Base-by-base conservation (phyloP, 2,888 invertebrate species). In the Ennomos quercinarius region DNA sequence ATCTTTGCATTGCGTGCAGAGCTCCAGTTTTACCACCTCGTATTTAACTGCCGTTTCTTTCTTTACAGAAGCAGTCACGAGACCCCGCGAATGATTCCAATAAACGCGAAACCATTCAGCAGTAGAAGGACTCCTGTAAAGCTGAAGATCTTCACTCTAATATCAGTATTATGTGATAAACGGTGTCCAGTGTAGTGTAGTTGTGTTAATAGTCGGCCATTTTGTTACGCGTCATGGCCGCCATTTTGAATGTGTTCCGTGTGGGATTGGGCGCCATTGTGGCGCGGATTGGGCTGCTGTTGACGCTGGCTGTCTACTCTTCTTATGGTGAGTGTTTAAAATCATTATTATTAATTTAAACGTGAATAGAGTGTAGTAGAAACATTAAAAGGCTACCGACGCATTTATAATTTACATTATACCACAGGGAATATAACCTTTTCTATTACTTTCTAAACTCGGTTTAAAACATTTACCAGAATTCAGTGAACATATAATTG, bases 131-230 rank as follows among this genome's bases (percentile, higher is more conserved):
- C 76, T 72, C 72, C 70, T 57, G 57, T 72, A 42, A 73, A 67
- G 64, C 65, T 59, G 65, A 78, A 78, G 78, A 71, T 72, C 68
- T 67, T 54, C 49, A 70, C 56, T 50, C 66, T 62, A 71, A 72
- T 64, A 72, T 74, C 76, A 77, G 69, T 85, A 88, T 84, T 85
- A 90, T 91, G 91, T 91, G 89, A 89, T 81, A 83, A 52, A 73
- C 72, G 71, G 87, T 77, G 81, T 70, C 62, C 66, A 65, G 83
- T 77, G 80, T 80, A 81, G 83, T 81, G 81, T 76, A 71, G 71
- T 75, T 73, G 64, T 66, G 68, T 66, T 52, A 44, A 13, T 42
- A 47, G 71, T 74, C 77, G 72, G 80, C 83, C 81, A 84, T 83
- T 72, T 81, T 83, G 83, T 77, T 68, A 69, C 71, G 67, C 57